Evolutionary conservation across 1,140 invertebrate genomes (phyloP), one percentile per base, ranked within the genome.

Genomic region (Panagrolaimus sp.): DNA sequence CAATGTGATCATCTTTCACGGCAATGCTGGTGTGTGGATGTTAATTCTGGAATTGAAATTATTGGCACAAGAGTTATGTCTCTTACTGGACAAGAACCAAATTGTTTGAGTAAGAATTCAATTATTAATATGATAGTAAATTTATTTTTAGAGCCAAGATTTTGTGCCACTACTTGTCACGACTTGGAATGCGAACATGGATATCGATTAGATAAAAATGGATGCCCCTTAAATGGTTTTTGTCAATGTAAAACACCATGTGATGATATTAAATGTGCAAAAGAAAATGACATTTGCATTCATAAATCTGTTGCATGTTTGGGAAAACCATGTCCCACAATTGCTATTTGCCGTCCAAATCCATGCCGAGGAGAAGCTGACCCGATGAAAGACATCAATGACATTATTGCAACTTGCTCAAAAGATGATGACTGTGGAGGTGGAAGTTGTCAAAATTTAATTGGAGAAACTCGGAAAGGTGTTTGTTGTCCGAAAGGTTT

Each of bases 1-100:
- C 76, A 77, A 48, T 77, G 74, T 32, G 62, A 78, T 63, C 45
- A 65, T 14, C 9, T 46, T 47, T 77, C 38, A 45, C 76, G 76
- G 21, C 76, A 78, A 62, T 78, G 72, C 72, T 78, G 74, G 70
- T 78, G 76, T 64, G 76, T 79, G 6, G 70, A 78, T 32, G n/a
- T 55, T 38, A 17, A 47, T 46, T 72, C 64, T 47, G 76, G 76
- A 38, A 46, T 69, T 12, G 76, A 78, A 63, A 43, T 70, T 26
- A 28, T 68, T 14, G 77, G 77, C 6, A 76, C 74, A 28, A 24
- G 76, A 67, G 48, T 65, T 15, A 67, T 71, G 12, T 45, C 65
- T 12, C 66, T 69, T 6, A 63, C 62, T 24, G 21, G 44, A 55
- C 66, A 45, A 21, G 69, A 71, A 63, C 70, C 70, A n/a, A 71